Base-by-base conservation (phyloP, 2,797 vertebrate species). In the Rhodeus uyekii region DNA sequence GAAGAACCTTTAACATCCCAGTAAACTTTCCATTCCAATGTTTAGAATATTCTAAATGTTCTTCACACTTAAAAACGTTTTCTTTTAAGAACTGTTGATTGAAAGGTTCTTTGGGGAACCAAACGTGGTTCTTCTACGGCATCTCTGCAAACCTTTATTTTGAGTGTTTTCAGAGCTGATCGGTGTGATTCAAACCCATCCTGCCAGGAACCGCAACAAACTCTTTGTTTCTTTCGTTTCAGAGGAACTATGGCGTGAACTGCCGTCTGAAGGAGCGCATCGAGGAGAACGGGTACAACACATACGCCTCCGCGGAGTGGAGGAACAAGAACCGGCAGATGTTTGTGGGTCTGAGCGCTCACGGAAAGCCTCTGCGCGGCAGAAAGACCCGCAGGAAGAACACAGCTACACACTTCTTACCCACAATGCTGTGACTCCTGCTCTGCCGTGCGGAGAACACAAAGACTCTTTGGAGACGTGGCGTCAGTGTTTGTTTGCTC, bases 251-350 rank as follows among this genome's bases (percentile, higher is more conserved):
- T 78, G 95, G 96, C 60, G 92, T 93, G 1, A 97, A 99, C 91
- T 99, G 98, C 92, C 96, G 95, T 84, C 90, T 99, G 91, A 98
- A 97, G 91, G 98, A 99, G 89, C 94, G 98, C 55, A 99, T 99
- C 85, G 97, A 99, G 92, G 98, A 99, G 93, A 99, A 99, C 9
- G 97, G 98, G 80, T 99, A 98, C 90, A 99, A 98, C 87, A 99
- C 97, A 0, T 99, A 98, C 0, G 96, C 97, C 0, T 99, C 98
- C 0, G 96, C 96, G 19, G 92, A 95, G 89, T 98, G 97, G 97
- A 96, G 93, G 88, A 96, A 97, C 90, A 97, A 96, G 27, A 96
- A 96, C 89, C 94, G 95, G 78, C 96, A 97, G 91, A 98, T 99
- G 97, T 99, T 98, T 44, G 96, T 98, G 86, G 96, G 97, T n/a